phyloP scores from a whole-genome alignment of 2,797 vertebrate genomes.

The Coregonus sp. region DNA sequence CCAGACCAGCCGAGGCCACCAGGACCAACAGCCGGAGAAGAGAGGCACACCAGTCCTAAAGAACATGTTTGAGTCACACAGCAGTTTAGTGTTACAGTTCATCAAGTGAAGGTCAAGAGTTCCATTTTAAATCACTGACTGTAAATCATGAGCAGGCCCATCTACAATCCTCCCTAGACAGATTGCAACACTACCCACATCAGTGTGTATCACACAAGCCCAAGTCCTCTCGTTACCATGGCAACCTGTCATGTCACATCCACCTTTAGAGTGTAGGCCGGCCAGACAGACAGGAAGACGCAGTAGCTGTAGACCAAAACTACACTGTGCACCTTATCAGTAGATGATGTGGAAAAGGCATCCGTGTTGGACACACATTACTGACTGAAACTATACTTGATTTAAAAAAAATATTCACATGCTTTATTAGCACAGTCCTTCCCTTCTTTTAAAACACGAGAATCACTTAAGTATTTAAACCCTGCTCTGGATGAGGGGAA shows the following conservation, averaged over 20 bases:
- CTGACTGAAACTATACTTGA: no score
- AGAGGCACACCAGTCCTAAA: no score
- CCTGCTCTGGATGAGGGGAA: no score
- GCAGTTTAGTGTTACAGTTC: no score
- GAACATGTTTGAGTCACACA: neutral
- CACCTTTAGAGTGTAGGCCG: neutral
- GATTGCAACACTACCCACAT: neutral
- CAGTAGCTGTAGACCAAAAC: neutral
- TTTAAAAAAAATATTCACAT: no score
- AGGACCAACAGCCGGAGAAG: no score
- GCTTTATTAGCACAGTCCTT: no score
- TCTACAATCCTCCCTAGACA: neutral
- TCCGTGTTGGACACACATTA: no score
- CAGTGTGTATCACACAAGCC: neutral
- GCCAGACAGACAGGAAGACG: neutral
- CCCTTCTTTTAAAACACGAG: no score
- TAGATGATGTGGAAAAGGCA: no score
- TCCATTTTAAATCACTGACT: neutral
- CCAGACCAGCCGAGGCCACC: neutral
- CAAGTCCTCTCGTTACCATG: neutral
- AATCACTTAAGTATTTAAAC: no score
- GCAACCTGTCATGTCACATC: neutral
- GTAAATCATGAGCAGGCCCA: neutral
- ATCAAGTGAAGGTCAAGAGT: neutral
- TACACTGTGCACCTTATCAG: neutral